phyloP scores from a whole-genome alignment of 2,113 vertebrate genomes.

The Uria aalge region DNA sequence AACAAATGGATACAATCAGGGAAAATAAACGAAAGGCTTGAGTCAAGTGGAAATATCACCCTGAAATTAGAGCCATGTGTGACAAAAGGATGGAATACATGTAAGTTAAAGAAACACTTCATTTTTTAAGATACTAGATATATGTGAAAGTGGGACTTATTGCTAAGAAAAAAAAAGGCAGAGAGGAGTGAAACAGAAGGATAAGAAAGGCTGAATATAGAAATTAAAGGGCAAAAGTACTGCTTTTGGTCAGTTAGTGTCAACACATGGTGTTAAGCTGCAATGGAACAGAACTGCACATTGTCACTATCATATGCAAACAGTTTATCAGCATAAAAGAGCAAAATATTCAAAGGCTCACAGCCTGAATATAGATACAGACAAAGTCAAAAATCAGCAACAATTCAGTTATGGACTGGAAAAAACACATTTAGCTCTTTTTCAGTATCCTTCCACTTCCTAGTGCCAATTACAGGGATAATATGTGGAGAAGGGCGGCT shows the following conservation, averaged over 20 bases:
- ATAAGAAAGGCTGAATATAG: neutral
- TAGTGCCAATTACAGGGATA: neutral
- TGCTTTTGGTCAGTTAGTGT: neutral
- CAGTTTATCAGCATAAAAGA: neutral
- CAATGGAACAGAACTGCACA: neutral
- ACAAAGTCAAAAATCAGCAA: neutral
- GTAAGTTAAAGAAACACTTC: neutral
- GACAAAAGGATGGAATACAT: slow-evolving; percentile 30
- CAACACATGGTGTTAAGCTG: neutral
- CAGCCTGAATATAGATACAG: neutral
- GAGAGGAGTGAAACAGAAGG: neutral
- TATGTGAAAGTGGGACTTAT: neutral
- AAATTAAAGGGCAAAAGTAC: neutral
- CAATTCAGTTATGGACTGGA: slow-evolving; percentile 7
- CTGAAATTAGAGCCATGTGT: slow-evolving; percentile 62
- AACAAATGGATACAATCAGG: slow-evolving; percentile 54
- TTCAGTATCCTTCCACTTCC: slow-evolving; percentile 35
- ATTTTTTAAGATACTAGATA: neutral
- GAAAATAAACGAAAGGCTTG: slow-evolving; percentile 56
- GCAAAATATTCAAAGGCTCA: neutral
- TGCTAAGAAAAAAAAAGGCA: neutral
- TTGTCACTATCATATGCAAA: neutral
- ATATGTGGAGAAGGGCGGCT: neutral
- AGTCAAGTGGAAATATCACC: slow-evolving; percentile 29
- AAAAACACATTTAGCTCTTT: slow-evolving; percentile 30